Conservation (phyloP, 2,888 invertebrate genomes). For the Sarcophaga variegata region DNA sequence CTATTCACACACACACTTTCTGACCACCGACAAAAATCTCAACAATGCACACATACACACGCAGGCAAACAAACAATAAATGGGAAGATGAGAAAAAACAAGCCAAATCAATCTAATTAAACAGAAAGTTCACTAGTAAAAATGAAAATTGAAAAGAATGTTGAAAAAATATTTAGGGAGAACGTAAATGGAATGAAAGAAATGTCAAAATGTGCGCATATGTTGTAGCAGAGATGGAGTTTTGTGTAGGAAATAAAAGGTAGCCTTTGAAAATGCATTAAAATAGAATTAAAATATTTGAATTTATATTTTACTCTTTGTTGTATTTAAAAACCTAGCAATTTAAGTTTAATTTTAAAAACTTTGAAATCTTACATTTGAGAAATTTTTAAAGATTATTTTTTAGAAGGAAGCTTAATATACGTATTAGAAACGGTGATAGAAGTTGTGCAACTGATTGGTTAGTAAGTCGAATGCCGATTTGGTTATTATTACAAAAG, state of each 20-base stretch:
- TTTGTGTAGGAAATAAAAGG: background rate
- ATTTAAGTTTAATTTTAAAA: no score
- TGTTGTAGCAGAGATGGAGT: conserved; percentile 8
- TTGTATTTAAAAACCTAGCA: no score
- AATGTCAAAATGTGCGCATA: conserved; percentile 1
- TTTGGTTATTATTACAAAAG: no score
- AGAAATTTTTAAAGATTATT: no score
- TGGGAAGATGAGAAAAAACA: conserved; percentile 27
- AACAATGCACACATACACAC: conserved; percentile 16
- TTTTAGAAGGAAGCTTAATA: no score
- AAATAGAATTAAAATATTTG: no score
- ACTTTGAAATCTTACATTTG: no score
- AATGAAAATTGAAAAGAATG: conserved; percentile 32
- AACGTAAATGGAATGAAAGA: conserved; percentile 11
- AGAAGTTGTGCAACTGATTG: no score
- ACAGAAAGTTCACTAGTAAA: conserved; percentile 39
- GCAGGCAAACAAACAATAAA: background rate
- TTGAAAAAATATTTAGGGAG: conserved; percentile 15
- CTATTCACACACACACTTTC: conserved; percentile 55
- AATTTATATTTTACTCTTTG: no score
- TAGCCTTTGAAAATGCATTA: background rate
- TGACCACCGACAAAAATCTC: conserved; percentile 26
- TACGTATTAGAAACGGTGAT: no score
- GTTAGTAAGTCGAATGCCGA: no score
- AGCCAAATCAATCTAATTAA: conserved; percentile 51